Evolutionary conservation across 2,797 vertebrate genomes (phyloP).

Genomic region (Silurus lanzhouensis): DNA sequence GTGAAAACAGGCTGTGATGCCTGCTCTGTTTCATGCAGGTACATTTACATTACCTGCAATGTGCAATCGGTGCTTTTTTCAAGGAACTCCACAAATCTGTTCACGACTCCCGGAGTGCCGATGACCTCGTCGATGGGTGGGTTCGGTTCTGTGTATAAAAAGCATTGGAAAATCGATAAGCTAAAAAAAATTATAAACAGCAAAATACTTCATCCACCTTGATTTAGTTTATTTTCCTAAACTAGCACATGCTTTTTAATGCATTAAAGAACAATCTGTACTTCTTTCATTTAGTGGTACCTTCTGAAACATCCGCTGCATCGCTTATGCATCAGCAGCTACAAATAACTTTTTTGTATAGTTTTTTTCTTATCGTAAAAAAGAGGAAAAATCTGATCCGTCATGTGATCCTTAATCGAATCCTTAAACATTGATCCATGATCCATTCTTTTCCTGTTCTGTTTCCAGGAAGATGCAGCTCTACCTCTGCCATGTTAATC

Average conservation of each 20-base stretch:
- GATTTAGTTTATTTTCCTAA: not conserved
- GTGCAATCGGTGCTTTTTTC: constrained; percentile 93
- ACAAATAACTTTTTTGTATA: too few relatives aligned
- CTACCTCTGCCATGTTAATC: too few relatives aligned
- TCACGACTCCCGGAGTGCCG: constrained; percentile 91
- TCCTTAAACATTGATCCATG: too few relatives aligned
- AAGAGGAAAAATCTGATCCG: not conserved
- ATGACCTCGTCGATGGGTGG: constrained; percentile 99
- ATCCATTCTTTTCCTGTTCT: too few relatives aligned
- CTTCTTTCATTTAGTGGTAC: not conserved
- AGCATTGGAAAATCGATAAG: not conserved
- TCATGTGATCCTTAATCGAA: too few relatives aligned
- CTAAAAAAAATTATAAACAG: not conserved
- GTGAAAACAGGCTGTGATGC: too few relatives aligned
- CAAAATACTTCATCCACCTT: too few relatives aligned
- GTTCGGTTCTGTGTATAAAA: constrained; percentile 83
- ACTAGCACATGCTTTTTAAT: not conserved
- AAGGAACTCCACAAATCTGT: constrained; percentile 95
- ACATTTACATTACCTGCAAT: constrained; percentile 97
- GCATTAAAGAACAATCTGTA: not conserved
- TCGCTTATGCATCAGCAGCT: not conserved
- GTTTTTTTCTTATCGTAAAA: not conserved
- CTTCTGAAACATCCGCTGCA: not conserved
- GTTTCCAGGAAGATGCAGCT: too few relatives aligned
- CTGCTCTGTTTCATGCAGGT: too few relatives aligned